Base-by-base conservation (phyloP, 2,113 vertebrate genomes). In the Odontesthes bonariensis region DNA sequence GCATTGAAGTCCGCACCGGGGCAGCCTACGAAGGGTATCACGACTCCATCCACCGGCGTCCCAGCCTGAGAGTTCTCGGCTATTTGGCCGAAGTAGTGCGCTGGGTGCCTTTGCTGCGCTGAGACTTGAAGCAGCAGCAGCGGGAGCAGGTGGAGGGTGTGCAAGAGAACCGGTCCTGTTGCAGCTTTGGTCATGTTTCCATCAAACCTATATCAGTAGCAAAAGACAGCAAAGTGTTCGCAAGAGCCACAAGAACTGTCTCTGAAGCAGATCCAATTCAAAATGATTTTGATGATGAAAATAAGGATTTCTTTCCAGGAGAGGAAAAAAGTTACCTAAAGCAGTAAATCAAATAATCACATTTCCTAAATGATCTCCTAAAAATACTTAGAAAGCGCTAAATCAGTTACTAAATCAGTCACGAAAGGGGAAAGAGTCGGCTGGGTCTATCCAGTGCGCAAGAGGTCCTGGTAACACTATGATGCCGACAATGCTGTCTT, bases 101-200 rank as follows among this genome's bases (percentile, higher is more conserved):
- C 67, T 0, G 71, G 73, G 32, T 63, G 82, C 1, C 79, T 75
- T 49, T 16, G 75, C 59, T 54, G 85, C 32, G 62, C 61, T 19
- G 86, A 81, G 31, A 75, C 51, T 8, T 83, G 61, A 14, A 91
- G 35, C 58, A 88, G 60, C 47, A 82, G 69, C n/a, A 57, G 42
- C 19, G 6, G 63, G 23, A 83, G 63, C 47, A 84, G 77, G 56
- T 57, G 81, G 22, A 85, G 60, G 61, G 0, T 23, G 53, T 23
- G 54, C 40, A 57, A 53, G 49, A 47, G 64, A 62, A 77, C 74
- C 40, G 85, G 70, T 81, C 74, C 81, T 76, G 69, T 67, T 44
- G 47, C 72, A 35, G 82, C 82, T 88, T 66, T 65, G 84, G 47
- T 88, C 94, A 95, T 95, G 67, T 81, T 93, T 90, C 85, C 89